Percentiles rank a stretch among this genome's conserved stretches.
Evolutionary conservation across 2,113 vertebrate species (phyloP).

Genomic region (Leucoraja erinaceus): DNA sequence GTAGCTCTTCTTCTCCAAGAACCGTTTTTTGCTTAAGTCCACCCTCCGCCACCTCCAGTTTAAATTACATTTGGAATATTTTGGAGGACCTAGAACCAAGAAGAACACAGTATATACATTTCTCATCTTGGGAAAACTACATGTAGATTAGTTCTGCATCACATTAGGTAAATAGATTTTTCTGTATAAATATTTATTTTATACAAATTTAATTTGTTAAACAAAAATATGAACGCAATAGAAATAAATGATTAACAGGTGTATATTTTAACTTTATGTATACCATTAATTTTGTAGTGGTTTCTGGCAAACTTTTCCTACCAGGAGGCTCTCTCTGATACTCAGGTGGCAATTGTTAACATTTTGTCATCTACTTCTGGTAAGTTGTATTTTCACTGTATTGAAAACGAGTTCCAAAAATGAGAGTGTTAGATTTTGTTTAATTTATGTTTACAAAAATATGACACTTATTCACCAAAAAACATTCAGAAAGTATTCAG

Average conservation of each 20-base stretch:
- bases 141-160: not conserved
- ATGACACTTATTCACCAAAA: not conserved
- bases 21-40: too few relatives aligned
- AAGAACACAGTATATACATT: not conserved
- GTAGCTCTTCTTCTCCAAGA: too few relatives aligned
- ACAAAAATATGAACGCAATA: not conserved
- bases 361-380: slow-evolving; percentile 92
- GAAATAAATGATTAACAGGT: not conserved
- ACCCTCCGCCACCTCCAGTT: too few relatives aligned
- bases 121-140: not conserved
- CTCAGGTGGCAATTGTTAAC: slow-evolving; percentile 88
- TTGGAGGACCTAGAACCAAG: too few relatives aligned
- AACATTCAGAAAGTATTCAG: too few relatives aligned
- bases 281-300: slow-evolving; percentile 63
- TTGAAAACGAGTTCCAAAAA: not conserved
- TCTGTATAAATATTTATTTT: not conserved
- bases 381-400: slow-evolving; percentile 48
- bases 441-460: not conserved
- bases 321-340: slow-evolving; percentile 88
- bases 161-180: not conserved
- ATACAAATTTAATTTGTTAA: not conserved
- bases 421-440: not conserved
- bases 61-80: too few relatives aligned
- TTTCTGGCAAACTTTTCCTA: slow-evolving; percentile 94
- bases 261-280: not conserved